A percentile compares a stretch with the other conserved stretches of the same genome.
Evolutionary conservation across 2,797 vertebrate genomes (phyloP).

Genomic region (Nannoperca obscura): DNA sequence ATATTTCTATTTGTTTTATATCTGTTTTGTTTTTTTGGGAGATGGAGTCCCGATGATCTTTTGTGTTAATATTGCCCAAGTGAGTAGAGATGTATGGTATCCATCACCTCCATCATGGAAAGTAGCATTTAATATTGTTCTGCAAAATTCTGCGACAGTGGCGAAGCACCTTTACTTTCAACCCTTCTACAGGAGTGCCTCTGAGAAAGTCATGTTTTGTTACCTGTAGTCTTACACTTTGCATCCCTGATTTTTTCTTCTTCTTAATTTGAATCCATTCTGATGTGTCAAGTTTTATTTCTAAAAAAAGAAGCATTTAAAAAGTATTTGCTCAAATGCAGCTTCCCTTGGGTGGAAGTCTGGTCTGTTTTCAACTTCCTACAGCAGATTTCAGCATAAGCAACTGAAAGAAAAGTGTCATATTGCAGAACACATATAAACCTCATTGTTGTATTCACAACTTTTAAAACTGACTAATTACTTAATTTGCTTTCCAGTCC

Average conservation of each 20-base stretch:
- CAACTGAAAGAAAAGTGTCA: neutral
- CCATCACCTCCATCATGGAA: slow-evolving; percentile 13
- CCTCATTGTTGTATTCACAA: neutral
- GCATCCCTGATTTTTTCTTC: neutral
- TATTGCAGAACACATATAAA: neutral
- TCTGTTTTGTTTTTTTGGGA: neutral
- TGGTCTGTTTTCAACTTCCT: neutral
- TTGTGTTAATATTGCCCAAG: slow-evolving; percentile 17
- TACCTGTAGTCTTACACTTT: slow-evolving; percentile 50
- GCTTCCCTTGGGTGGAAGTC: neutral
- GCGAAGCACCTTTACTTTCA: slow-evolving; percentile 64
- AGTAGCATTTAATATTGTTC: slow-evolving; percentile 42
- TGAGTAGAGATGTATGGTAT: slow-evolving; percentile 12
- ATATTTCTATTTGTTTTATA: neutral
- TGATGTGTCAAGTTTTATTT: slow-evolving; percentile 2
- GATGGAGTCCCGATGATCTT: neutral
- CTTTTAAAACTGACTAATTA: neutral
- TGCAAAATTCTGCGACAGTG: slow-evolving; percentile 10
- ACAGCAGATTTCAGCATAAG: slow-evolving; percentile 7
- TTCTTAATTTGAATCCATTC: slow-evolving; percentile 10
- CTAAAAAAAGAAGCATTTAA: slow-evolving; percentile 29
- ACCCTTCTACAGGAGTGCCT: slow-evolving; percentile 69
- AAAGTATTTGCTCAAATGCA: slow-evolving; percentile 15
- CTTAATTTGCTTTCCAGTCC: neutral
- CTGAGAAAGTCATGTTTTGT: slow-evolving; percentile 47